phyloP scores from a whole-genome alignment of 2,888 invertebrate species.

The Dasysyrphus albostriatus region DNA sequence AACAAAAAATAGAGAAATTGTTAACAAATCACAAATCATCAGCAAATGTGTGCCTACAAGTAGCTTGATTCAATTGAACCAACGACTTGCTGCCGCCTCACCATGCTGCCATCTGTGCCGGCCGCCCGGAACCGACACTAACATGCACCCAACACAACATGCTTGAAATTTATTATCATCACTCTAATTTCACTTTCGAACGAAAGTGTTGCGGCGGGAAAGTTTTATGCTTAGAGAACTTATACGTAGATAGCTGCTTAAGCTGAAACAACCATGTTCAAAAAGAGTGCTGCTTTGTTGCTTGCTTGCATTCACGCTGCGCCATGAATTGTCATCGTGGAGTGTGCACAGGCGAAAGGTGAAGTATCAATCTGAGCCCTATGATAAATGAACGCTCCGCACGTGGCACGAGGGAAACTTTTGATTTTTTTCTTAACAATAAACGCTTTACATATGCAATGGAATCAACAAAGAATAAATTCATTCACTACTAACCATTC shows the following conservation, averaged over 20 bases:
- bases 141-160: slow-evolving; percentile 52
- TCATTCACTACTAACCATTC: slow-evolving; percentile 8
- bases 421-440: slow-evolving; percentile 17
- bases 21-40: slow-evolving; percentile 44
- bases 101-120: neutral
- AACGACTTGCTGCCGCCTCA: slow-evolving; percentile 24
- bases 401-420: slow-evolving; percentile 60
- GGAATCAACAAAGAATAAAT: slow-evolving; percentile 24
- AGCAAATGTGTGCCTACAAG: slow-evolving; percentile 25
- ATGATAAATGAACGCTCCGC: slow-evolving; percentile 58
- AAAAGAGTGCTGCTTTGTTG: slow-evolving; percentile 27
- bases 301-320: slow-evolving; percentile 51
- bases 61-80: slow-evolving; percentile 35
- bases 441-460: slow-evolving; percentile 53
- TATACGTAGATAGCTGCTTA: neutral
- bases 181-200: slow-evolving; percentile 70
- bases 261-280: slow-evolving; percentile 34
- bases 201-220: slow-evolving; percentile 65
- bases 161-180: slow-evolving; percentile 70
- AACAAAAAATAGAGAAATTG: neutral
- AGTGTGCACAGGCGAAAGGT: slow-evolving; percentile 58
- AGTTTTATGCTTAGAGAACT: slow-evolving; percentile 47
- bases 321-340: slow-evolving; percentile 20
- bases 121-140: slow-evolving; percentile 22
- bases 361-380: slow-evolving; percentile 64